phyloP scores from a whole-genome alignment of 1,140 invertebrate species.

The Trigoniulus corallinus region DNA sequence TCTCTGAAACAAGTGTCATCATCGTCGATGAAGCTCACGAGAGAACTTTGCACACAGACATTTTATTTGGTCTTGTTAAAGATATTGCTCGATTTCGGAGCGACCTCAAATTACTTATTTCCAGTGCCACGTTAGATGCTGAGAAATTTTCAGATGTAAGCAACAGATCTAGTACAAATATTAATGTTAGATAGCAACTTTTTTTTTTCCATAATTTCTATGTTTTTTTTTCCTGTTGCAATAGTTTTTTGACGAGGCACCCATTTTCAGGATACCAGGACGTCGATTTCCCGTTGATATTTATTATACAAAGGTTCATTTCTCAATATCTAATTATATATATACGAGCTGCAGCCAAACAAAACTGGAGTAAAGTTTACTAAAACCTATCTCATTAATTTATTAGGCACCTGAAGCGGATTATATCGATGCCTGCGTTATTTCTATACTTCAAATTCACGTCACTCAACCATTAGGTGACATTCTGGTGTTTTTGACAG shows the following conservation, averaged over 20 bases:
- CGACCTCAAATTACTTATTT: slow-evolving; percentile 91
- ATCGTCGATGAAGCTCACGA: slow-evolving; percentile 99
- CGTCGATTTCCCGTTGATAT: slow-evolving; percentile 74
- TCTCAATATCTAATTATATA: not conserved
- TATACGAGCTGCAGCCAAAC: not conserved
- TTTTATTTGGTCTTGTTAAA: slow-evolving; percentile 95
- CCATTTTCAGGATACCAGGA: slow-evolving; percentile 92
- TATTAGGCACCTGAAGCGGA: slow-evolving; percentile 79
- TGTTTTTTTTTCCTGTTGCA: slow-evolving; percentile 8
- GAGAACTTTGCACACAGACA: slow-evolving; percentile 92
- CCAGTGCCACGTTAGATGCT: slow-evolving; percentile 93
- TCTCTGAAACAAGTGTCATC: slow-evolving; percentile 56
- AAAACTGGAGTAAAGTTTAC: too few species aligned
- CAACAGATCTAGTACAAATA: not conserved
- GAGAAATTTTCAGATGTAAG: slow-evolving; percentile 77
- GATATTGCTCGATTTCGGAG: slow-evolving; percentile 88
- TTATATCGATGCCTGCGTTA: slow-evolving; percentile 93
- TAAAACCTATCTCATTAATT: too few species aligned
- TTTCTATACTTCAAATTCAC: slow-evolving; percentile 95
- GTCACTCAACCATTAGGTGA: slow-evolving; percentile 88
- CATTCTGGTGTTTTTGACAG: slow-evolving; percentile 92
- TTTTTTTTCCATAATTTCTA: not conserved
- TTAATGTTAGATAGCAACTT: not conserved
- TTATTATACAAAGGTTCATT: slow-evolving; percentile 78
- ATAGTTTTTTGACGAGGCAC: slow-evolving; percentile 92